Evolutionary conservation across 2,888 invertebrate genomes (phyloP).

Genomic region (Apodemia duryi): DNA sequence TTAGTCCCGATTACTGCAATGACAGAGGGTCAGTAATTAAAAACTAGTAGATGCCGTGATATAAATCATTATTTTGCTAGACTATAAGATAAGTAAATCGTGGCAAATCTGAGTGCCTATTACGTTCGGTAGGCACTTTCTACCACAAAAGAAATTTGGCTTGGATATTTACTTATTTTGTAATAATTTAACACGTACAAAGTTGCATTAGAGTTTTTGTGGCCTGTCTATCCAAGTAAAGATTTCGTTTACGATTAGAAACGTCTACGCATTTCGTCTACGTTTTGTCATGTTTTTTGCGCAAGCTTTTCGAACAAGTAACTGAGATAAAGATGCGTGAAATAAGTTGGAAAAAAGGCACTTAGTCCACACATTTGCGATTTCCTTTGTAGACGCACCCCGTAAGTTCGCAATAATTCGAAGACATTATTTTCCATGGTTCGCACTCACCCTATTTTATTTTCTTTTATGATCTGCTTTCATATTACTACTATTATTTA

Average conservation of each 20-base stretch:
- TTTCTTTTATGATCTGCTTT: constrained; percentile 34
- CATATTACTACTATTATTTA: constrained; percentile 25
- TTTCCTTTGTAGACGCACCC: constrained; percentile 31
- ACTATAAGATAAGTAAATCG: too few species aligned
- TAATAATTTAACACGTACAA: not conserved
- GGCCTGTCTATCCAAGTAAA: not conserved
- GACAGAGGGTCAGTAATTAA: too few species aligned
- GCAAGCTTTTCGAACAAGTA: constrained; percentile 34
- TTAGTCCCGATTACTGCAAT: too few species aligned
- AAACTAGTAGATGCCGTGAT: too few species aligned
- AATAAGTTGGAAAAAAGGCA: constrained; percentile 55
- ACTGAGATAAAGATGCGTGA: constrained; percentile 49
- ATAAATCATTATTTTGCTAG: too few species aligned
- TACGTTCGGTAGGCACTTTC: too few species aligned
- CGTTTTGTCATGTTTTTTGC: constrained; percentile 18
- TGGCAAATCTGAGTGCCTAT: too few species aligned
- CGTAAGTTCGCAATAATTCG: constrained; percentile 48
- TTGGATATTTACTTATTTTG: not conserved
- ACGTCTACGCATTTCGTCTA: constrained; percentile 7
- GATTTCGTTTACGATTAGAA: constrained; percentile 5
- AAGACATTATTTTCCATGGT: constrained; percentile 57
- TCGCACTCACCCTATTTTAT: constrained; percentile 40
- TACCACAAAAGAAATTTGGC: too few species aligned
- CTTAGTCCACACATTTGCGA: constrained; percentile 40
- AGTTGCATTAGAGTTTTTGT: not conserved